A percentile compares a stretch with the other conserved stretches of the same genome.
These are phyloP conservation scores for Aphelenchoides fujianensis DNA, from an alignment of 1,140 invertebrate genomes.

Conservation along the genomic window DNA sequence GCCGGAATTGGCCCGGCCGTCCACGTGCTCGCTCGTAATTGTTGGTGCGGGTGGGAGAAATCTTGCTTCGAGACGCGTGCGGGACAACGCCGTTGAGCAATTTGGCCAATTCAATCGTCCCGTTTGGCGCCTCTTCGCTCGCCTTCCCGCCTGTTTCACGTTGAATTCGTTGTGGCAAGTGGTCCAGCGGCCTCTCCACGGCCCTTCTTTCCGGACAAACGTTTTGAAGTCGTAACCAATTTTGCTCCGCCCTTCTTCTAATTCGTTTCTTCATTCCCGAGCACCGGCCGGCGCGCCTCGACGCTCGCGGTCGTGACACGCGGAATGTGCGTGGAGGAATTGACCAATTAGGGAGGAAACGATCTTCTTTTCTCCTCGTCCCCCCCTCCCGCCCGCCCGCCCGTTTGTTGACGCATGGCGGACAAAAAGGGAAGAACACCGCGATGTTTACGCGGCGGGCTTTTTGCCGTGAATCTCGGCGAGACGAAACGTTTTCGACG, in stretches of 20 bases:
- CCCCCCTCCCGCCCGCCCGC: too few species aligned
- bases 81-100: not conserved
- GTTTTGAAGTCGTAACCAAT: not conserved
- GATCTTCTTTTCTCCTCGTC: too few species aligned
- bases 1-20: not conserved
- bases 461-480: too few species aligned
- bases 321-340: not conserved
- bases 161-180: not conserved
- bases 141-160: not conserved
- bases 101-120: not conserved
- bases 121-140: not conserved
- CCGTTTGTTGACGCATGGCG: not conserved
- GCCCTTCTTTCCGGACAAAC: not conserved
- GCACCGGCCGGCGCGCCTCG: too few species aligned
- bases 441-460: too few species aligned
- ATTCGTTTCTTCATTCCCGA: not conserved
- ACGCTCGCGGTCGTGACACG: not conserved
- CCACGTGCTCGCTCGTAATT: not conserved
- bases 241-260: not conserved
- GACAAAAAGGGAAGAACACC: too few species aligned
- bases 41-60: not conserved
- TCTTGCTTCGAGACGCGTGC: not conserved
- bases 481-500: not conserved
- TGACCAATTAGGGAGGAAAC: slow-evolving; percentile 1
- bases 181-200: not conserved